Evolutionary conservation across 2,888 invertebrate species (phyloP).

Genomic region (Mamestra brassicae): DNA sequence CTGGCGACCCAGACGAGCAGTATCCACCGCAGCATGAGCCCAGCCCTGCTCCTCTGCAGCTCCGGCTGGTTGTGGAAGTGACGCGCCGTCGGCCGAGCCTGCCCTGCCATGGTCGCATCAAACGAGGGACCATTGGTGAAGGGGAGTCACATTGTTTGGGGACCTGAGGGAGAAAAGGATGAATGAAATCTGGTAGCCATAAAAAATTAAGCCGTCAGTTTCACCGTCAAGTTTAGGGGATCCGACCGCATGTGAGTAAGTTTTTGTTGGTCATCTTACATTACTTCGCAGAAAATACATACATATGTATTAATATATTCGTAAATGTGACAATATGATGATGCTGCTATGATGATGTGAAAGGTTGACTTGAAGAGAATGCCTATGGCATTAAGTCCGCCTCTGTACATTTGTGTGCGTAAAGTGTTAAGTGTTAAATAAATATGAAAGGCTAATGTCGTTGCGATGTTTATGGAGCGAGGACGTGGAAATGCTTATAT

Average conservation of each 20-base stretch:
- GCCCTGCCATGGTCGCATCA: conserved; percentile 76
- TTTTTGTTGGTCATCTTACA: no score
- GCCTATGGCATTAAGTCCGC: no score
- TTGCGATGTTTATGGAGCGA: no score
- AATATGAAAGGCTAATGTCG: no score
- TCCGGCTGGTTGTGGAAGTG: conserved; percentile 89
- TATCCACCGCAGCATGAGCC: conserved; percentile 87
- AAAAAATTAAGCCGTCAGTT: not conserved
- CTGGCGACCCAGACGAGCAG: conserved; percentile 86
- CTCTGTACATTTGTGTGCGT: no score
- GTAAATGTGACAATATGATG: no score
- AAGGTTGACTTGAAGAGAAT: no score
- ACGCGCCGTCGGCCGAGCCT: conserved; percentile 82
- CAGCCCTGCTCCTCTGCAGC: conserved; percentile 80
- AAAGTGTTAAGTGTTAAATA: no score
- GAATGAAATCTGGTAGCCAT: not conserved
- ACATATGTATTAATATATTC: no score
- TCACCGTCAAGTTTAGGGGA: not conserved
- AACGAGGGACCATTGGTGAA: conserved; percentile 71
- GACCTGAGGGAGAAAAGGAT: conserved; percentile 29
- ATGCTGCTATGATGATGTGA: no score
- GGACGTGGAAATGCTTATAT: no score
- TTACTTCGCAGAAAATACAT: no score
- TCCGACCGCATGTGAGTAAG: not conserved
- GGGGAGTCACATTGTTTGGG: conserved; percentile 59